A percentile compares a stretch with the other conserved stretches of the same genome.
Conservation (phyloP, 2,113 vertebrate genomes). For the Apteryx mantelli region DNA sequence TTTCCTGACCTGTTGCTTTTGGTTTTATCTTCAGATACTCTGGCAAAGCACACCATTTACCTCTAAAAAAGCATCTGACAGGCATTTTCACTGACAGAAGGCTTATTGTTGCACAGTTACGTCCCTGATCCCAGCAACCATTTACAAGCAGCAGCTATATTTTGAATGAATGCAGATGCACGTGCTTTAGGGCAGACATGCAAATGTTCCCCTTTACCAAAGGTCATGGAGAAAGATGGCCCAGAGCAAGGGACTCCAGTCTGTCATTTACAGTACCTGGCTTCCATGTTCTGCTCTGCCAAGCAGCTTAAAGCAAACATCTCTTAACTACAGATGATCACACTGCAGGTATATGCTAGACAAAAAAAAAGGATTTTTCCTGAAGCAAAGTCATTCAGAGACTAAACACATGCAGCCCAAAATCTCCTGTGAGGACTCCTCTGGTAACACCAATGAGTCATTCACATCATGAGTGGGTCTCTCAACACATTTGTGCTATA, state of each 20-base stretch:
- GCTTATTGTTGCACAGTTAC: not conserved
- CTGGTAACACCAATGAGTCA: not conserved
- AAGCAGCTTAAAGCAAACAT: not conserved
- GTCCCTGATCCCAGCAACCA: not conserved
- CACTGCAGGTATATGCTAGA: not conserved
- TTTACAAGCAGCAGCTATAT: not conserved
- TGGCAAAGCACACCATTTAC: not conserved
- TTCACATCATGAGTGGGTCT: fast-evolving
- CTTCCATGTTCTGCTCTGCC: not conserved
- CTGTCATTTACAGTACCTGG: not conserved
- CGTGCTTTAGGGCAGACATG: not conserved
- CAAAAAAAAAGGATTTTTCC: not conserved
- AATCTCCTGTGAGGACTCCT: not conserved
- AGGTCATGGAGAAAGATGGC: not conserved
- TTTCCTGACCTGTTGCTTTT: not conserved
- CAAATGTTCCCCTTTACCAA: not conserved
- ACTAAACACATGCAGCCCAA: not conserved
- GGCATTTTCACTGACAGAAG: not conserved
- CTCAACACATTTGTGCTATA: not conserved
- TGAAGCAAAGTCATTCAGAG: not conserved
- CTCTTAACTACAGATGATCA: too few relatives aligned
- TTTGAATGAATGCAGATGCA: not conserved
- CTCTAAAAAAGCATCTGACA: not conserved
- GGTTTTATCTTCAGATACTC: not conserved
- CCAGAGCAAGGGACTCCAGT: not conserved